phyloP scores from a whole-genome alignment of 2,888 invertebrate genomes.

The Meteorus cinctellus region DNA sequence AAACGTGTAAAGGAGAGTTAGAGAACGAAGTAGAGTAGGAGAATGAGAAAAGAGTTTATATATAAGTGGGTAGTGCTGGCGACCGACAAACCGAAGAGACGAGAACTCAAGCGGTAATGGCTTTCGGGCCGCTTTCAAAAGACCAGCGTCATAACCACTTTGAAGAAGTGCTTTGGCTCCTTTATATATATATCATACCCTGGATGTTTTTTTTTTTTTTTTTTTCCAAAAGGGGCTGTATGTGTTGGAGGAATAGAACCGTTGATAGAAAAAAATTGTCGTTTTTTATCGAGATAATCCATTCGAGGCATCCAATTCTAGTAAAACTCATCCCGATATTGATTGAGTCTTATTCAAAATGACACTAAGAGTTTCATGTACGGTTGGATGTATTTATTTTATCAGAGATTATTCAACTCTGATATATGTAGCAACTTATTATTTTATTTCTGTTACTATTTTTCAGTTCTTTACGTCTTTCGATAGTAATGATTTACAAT shows the following conservation, averaged over 20 bases:
- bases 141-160: constrained; percentile 38
- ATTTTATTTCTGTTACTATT: neutral
- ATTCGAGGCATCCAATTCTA: too few relatives aligned
- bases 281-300: too few relatives aligned
- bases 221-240: neutral
- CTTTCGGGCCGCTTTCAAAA: constrained; percentile 33
- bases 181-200: neutral
- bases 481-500: neutral
- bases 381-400: too few relatives aligned
- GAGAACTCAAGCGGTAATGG: constrained; percentile 30
- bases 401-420: too few relatives aligned
- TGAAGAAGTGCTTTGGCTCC: constrained; percentile 24
- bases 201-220: neutral
- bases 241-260: neutral
- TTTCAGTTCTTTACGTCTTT: neutral
- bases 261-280: neutral
- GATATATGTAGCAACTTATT: neutral
- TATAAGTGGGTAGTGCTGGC: constrained; percentile 6
- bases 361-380: too few relatives aligned
- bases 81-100: constrained; percentile 30
- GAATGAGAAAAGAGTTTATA: constrained; percentile 17
- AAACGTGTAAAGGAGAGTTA: neutral
- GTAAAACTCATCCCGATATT: too few relatives aligned
- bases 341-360: too few relatives aligned
- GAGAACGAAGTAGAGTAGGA: neutral